Percentiles rank a stretch among this genome's conserved stretches.
Evolutionary conservation across 2,113 vertebrate species (phyloP).

Genomic region (Nothobranchius kuhntae): DNA sequence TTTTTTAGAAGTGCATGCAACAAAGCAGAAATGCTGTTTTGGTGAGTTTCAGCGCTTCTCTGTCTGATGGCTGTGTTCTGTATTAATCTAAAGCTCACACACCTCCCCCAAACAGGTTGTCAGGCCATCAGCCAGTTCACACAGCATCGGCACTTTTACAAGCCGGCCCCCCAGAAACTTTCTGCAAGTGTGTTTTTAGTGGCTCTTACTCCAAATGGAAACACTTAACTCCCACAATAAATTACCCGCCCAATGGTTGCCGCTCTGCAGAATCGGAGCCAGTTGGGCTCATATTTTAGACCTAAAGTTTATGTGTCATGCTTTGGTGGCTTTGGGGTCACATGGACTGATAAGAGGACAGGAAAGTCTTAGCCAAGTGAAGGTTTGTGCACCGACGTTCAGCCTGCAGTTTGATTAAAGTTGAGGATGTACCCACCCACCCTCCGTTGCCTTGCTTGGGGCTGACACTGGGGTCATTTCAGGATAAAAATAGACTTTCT

Average conservation of each 20-base stretch:
- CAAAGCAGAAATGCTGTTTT: conserved; percentile 29
- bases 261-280: conserved; percentile 63
- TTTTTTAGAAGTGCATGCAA: conserved; percentile 34
- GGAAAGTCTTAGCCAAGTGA: conserved; percentile 25
- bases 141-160: conserved; percentile 73
- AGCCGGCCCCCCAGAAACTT: conserved; percentile 77
- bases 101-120: conserved; percentile 78
- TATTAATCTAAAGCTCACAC: conserved; percentile 75
- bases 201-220: conserved; percentile 80
- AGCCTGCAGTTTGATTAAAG: conserved; percentile 64
- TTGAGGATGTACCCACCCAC: conserved; percentile 44
- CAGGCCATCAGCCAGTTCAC: conserved; percentile 68
- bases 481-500: conserved; percentile 69
- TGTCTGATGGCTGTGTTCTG: conserved; percentile 66
- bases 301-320: conserved; percentile 24
- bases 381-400: conserved; percentile 53
- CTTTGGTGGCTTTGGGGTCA: conserved; percentile 36
- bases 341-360: conserved; percentile 39
- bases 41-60: conserved; percentile 30
- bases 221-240: conserved; percentile 79
- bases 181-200: conserved; percentile 77
- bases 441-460: conserved; percentile 26
- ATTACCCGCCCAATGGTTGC: conserved; percentile 73
- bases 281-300: conserved; percentile 49
- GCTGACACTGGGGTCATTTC: conserved; percentile 58